Percentiles rank a stretch among this genome's conserved stretches.
phyloP scores from a whole-genome alignment of 2,888 invertebrate species.

The Plagiodera versicolora region DNA sequence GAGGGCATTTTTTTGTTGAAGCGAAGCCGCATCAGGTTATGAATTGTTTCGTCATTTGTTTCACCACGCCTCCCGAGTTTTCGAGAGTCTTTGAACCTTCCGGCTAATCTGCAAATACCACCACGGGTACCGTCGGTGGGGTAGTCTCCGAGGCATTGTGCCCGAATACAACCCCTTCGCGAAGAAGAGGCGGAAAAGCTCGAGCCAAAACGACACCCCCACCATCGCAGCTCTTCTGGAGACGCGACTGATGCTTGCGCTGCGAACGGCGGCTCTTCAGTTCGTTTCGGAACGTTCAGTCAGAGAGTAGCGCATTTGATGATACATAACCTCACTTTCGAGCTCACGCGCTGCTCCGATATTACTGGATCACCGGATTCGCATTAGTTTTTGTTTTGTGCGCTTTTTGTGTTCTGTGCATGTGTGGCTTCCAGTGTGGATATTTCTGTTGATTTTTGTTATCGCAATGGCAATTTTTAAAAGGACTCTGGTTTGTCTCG shows the following conservation, averaged over 20 bases:
- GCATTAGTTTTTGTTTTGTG: conserved; percentile 16
- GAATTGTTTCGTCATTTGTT: conserved; percentile 34
- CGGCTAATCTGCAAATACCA: conserved; percentile 27
- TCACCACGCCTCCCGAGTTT: conserved; percentile 34
- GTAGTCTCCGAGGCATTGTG: conserved; percentile 6
- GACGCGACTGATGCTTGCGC: conserved; percentile 16
- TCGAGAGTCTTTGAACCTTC: conserved; percentile 28
- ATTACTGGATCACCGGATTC: background rate
- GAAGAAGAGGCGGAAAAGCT: background rate
- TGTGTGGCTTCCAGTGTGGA: conserved; percentile 27
- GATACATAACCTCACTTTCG: background rate
- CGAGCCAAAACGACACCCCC: conserved; percentile 6
- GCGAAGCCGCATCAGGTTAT: conserved; percentile 22
- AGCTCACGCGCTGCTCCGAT: conserved; percentile 6
- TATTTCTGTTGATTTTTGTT: conserved; percentile 26
- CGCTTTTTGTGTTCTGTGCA: conserved; percentile 29
- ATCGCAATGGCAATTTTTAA: conserved; percentile 46
- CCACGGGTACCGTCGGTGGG: conserved; percentile 13
- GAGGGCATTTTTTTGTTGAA: conserved; percentile 21
- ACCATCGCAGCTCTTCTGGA: conserved; percentile 1
- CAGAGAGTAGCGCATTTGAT: conserved; percentile 22
- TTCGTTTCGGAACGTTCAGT: conserved; percentile 39
- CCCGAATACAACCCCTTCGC: conserved; percentile 11
- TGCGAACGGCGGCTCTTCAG: conserved; percentile 35
- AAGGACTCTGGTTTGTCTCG: conserved; percentile 46